Percentiles rank a stretch among this genome's conserved stretches.
Conservation (phyloP, 2,888 invertebrate genomes). For the Platycheirus albimanus region DNA sequence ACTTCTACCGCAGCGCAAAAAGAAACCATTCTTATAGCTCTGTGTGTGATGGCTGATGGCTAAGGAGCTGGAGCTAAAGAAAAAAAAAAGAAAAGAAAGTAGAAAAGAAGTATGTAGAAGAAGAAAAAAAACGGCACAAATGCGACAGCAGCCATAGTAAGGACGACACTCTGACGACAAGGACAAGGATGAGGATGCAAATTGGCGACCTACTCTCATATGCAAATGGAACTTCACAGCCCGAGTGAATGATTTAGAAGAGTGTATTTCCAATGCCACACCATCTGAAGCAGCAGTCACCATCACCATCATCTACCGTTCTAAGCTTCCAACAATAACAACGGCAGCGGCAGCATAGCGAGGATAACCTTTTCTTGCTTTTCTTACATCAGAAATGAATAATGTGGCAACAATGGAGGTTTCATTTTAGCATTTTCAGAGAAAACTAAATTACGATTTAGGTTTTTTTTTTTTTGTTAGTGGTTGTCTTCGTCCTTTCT, state of each 20-base stretch:
- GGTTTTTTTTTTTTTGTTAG: background rate
- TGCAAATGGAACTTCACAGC: constrained; percentile 68
- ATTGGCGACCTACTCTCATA: constrained; percentile 72
- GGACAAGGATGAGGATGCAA: constrained; percentile 60
- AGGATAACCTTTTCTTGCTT: no score
- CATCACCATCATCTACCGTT: background rate
- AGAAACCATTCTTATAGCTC: constrained; percentile 21
- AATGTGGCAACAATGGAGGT: constrained; percentile 67
- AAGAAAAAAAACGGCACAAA: constrained; percentile 24
- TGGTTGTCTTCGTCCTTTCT: background rate
- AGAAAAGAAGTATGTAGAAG: no score
- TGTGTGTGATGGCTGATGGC: constrained; percentile 39
- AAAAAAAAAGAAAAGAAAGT: no score
- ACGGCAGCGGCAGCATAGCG: no score
- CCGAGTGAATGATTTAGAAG: constrained; percentile 68
- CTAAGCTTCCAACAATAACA: background rate
- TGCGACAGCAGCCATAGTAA: constrained; percentile 33
- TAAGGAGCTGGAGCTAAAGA: constrained; percentile 63
- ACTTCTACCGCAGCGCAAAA: constrained; percentile 26
- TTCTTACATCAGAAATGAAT: constrained; percentile 60
- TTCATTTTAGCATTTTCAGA: constrained; percentile 12
- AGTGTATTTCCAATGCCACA: constrained; percentile 57
- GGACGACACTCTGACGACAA: constrained; percentile 56
- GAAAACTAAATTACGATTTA: constrained; percentile 60
- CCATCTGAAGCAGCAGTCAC: constrained; percentile 16